These are phyloP conservation scores for Campaea margaritaria DNA, from an alignment of 2,888 invertebrate species.

Conservation along the genomic window DNA sequence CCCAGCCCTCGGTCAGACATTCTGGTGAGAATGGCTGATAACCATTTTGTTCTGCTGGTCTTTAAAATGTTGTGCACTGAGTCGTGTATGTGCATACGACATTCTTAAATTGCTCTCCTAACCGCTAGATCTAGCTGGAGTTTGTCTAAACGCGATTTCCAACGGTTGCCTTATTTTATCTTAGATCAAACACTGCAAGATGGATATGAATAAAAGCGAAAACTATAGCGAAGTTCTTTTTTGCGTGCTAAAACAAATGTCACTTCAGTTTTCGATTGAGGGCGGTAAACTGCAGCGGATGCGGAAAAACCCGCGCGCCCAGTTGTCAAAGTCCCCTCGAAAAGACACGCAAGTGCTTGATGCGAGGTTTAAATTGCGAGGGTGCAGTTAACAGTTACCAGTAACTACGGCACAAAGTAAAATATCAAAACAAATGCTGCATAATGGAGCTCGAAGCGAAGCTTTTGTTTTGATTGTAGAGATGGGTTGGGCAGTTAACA, in stretches of 20 bases:
- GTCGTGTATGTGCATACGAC: no score
- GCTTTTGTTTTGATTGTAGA: conserved; percentile 27
- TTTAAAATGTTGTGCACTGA: neutral
- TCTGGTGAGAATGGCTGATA: conserved; percentile 37
- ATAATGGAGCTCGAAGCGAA: conserved; percentile 36
- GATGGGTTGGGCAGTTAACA: conserved; percentile 25
- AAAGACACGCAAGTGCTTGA: conserved; percentile 44
- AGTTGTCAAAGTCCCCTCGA: conserved; percentile 39
- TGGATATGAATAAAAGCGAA: neutral
- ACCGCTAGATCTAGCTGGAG: no score
- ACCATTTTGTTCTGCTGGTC: neutral
- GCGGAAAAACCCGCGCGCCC: conserved; percentile 35
- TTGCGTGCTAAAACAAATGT: conserved; percentile 13
- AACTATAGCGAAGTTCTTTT: neutral
- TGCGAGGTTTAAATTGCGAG: conserved; percentile 41
- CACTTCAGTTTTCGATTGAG: conserved; percentile 18
- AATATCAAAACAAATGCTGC: conserved; percentile 43
- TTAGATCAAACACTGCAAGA: no score
- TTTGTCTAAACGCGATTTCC: no score
- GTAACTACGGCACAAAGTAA: conserved; percentile 41
- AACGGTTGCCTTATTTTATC: no score
- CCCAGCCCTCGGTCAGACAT: conserved; percentile 70
- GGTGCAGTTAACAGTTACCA: conserved; percentile 42
- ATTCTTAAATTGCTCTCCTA: no score
- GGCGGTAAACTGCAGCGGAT: conserved; percentile 58